Percentiles rank a stretch among this genome's conserved stretches.
Evolutionary conservation across 2,113 vertebrate species (phyloP).

Genomic region (Procavia capensis): DNA sequence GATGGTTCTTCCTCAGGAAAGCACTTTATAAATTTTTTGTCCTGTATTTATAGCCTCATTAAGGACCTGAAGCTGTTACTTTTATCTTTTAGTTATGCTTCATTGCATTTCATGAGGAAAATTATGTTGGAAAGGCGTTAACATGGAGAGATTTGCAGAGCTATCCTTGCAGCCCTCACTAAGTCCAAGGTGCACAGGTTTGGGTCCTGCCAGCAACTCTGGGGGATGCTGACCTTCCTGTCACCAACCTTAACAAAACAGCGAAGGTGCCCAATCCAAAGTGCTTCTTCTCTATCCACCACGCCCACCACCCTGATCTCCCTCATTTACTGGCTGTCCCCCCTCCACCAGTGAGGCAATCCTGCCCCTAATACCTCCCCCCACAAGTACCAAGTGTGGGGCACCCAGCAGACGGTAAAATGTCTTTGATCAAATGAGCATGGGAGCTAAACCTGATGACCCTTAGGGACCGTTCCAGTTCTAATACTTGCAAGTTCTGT

Average conservation of each 20-base stretch:
- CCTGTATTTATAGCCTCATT: conserved; percentile 65
- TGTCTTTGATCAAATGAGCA: background rate
- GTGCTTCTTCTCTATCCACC: background rate
- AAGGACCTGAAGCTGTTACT: conserved; percentile 53
- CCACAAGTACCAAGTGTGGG: background rate
- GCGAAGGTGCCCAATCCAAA: background rate
- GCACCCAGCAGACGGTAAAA: background rate
- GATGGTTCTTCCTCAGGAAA: conserved; percentile 34
- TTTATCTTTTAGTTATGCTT: conserved; percentile 61
- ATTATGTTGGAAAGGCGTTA: background rate
- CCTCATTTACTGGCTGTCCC: background rate
- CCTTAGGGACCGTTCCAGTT: background rate
- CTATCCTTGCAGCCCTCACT: accelerated
- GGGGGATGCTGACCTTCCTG: background rate
- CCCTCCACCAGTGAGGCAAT: background rate
- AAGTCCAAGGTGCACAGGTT: background rate
- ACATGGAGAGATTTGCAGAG: background rate
- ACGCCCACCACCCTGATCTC: background rate
- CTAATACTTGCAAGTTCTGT: background rate
- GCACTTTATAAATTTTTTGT: conserved; percentile 13
- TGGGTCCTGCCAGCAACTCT: background rate
- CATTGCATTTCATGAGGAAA: conserved; percentile 52
- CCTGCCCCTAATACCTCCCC: background rate
- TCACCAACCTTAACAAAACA: background rate
- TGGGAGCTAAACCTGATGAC: background rate